Evolutionary conservation across 2,888 invertebrate species (phyloP).

Genomic region (Calephelis perditalis): DNA sequence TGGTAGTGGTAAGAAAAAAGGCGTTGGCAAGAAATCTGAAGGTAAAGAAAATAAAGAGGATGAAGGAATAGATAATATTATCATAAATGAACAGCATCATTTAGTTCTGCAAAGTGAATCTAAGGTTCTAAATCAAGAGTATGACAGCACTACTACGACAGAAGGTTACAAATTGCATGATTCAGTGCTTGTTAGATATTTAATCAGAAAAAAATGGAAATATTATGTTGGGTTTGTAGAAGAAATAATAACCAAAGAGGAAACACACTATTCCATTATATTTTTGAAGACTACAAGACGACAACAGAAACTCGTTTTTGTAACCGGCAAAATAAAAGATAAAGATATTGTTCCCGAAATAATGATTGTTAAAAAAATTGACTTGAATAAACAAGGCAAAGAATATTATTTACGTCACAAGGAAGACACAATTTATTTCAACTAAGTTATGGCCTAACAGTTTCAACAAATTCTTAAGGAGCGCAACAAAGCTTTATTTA

Average conservation of each 20-base stretch:
- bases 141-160: too few relatives aligned
- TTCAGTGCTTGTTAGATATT: slow-evolving; percentile 16
- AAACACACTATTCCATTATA: neutral
- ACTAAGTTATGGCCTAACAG: too few relatives aligned
- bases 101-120: too few relatives aligned
- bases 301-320: neutral
- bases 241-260: slow-evolving; percentile 5
- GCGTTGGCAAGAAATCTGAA: slow-evolving; percentile 2
- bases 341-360: slow-evolving; percentile 14
- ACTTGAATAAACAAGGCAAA: slow-evolving; percentile 6
- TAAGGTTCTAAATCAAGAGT: too few relatives aligned
- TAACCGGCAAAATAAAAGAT: slow-evolving; percentile 16
- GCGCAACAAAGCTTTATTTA: too few relatives aligned
- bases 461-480: too few relatives aligned
- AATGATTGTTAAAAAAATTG: slow-evolving; percentile 15
- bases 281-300: neutral
- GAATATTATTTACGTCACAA: too few relatives aligned
- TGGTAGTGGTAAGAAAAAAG: too few relatives aligned
- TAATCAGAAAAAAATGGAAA: slow-evolving; percentile 16
- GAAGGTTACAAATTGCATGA: slow-evolving; percentile 15
- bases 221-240: slow-evolving; percentile 17
- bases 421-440: too few relatives aligned
- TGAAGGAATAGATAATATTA: too few relatives aligned
- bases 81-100: too few relatives aligned
- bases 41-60: slow-evolving; percentile 4